Evolutionary conservation across 2,888 invertebrate species (phyloP), one percentile per base, ranked within the genome.

Genomic region (Netelia melanura): DNA sequence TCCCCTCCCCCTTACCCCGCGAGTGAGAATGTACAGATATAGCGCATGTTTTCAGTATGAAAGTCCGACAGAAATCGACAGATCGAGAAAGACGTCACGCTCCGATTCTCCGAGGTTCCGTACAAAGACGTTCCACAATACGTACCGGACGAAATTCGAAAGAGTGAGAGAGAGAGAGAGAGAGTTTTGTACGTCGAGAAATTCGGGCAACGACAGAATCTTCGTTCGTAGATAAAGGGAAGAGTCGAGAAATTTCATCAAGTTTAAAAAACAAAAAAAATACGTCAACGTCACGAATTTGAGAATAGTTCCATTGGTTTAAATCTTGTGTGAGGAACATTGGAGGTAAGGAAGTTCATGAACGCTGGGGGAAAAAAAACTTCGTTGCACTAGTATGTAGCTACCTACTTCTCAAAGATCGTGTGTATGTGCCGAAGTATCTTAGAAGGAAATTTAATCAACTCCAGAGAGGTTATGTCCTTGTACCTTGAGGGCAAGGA

Each of bases 31-130:
- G n/a, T 56, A 56, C 17, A n/a, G 2, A 56, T 56, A 56, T 56
- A 56, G 17, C 1, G 56, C n/a, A 17, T 56, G 17, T 56, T 23
- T 25, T 48, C 61, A 74, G 21, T 44, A 25, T 70, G 70, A 68
- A 54, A 54, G 64, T 2, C 52, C 25, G 48, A n/a, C n/a, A 56
- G 56, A 75, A 75, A 72, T 52, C 65, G 65, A 21, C 44, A 52
- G 11, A 52, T 75, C 64, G 64, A 75, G 64, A 62, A 75, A 75
- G 74, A 62, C 62, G 38, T 75, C 62, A 62, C 64, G 61, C 38
- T 74, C 61, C 48, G 52, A n/a, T n/a, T 52, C 11, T 3, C 30
- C 30, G 30, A 30, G 30, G 30, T 30, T 30, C 30, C 30, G 30
- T 30, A 30, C 30, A 30, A 30, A 30, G 30, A 30, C 30, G 30